Evolutionary conservation across 2,797 vertebrate genomes (phyloP).

Genomic region (Neostethus bicornis): DNA sequence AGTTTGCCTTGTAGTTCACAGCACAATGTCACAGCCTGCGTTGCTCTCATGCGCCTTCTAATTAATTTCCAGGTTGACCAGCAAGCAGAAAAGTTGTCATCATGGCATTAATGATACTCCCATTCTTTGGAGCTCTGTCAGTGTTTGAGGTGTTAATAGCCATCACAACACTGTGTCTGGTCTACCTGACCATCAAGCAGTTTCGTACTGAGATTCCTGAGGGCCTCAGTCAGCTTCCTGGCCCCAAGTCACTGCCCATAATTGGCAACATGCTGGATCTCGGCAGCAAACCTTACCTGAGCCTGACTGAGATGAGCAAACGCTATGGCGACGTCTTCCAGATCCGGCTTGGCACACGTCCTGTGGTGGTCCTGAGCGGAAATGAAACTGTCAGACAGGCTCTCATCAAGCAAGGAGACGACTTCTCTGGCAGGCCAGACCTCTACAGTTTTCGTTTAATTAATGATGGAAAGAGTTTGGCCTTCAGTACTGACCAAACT

Average conservation of each 20-base stretch:
- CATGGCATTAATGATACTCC: conserved; percentile 77
- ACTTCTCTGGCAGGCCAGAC: conserved; percentile 87
- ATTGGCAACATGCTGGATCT: conserved; percentile 86
- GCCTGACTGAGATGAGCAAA: conserved; percentile 81
- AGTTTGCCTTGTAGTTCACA: conserved; percentile 39
- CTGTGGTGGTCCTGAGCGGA: conserved; percentile 88
- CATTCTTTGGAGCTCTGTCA: conserved; percentile 69
- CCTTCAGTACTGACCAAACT: conserved; percentile 83
- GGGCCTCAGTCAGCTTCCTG: conserved; percentile 83
- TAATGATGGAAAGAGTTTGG: conserved; percentile 81
- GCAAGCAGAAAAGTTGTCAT: conserved; percentile 40
- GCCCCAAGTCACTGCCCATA: conserved; percentile 85
- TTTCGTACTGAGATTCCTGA: conserved; percentile 69
- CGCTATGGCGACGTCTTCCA: conserved; percentile 85
- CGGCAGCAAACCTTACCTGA: conserved; percentile 82
- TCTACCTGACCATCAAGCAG: conserved; percentile 76
- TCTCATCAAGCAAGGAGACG: conserved; percentile 87
- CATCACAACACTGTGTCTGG: conserved; percentile 71
- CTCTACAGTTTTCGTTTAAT: conserved; percentile 79
- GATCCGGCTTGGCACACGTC: conserved; percentile 86
- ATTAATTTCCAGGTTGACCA: conserved; percentile 66
- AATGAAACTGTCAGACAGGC: conserved; percentile 85
- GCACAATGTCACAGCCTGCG: conserved; percentile 49
- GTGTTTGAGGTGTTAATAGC: conserved; percentile 80
- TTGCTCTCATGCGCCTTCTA: conserved; percentile 47